These are phyloP conservation scores for Eristalis intricaria DNA, from an alignment of 2,888 invertebrate species.

Conservation along the genomic window DNA sequence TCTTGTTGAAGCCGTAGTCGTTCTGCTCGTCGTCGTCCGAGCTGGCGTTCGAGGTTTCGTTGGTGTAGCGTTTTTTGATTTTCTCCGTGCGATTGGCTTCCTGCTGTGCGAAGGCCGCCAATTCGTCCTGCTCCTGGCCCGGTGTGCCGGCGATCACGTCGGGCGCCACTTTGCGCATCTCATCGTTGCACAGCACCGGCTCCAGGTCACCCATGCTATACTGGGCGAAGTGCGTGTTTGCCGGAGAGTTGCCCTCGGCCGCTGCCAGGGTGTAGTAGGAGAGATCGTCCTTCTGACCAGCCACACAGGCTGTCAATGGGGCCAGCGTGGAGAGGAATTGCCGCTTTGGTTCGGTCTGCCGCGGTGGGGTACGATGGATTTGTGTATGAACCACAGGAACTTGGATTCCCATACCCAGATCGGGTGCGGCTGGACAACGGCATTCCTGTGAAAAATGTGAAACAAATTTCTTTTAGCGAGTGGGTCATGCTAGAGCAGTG, in stretches of 20 bases:
- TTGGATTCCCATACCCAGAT: conserved; percentile 83
- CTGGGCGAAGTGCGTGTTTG: conserved; percentile 85
- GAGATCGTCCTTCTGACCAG: conserved; percentile 84
- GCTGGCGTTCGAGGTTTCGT: conserved; percentile 81
- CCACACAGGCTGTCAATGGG: conserved; percentile 90
- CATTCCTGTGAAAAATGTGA: conserved; percentile 77
- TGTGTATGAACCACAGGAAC: conserved; percentile 81
- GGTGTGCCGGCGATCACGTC: conserved; percentile 88
- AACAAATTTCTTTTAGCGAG: not conserved
- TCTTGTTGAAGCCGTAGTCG: conserved; percentile 93
- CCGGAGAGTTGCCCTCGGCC: conserved; percentile 84
- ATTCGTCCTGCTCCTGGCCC: conserved; percentile 87
- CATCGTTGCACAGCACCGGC: conserved; percentile 84
- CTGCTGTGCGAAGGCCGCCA: conserved; percentile 92
- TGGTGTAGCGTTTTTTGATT: conserved; percentile 88
- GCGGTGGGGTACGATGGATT: conserved; percentile 80
- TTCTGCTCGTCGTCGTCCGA: conserved; percentile 90
- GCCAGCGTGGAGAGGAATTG: conserved; percentile 91
- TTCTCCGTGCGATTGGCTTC: conserved; percentile 91
- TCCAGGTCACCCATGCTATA: conserved; percentile 85
- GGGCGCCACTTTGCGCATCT: conserved; percentile 84
- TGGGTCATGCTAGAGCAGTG: not conserved
- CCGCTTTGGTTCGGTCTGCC: conserved; percentile 85
- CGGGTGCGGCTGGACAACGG: conserved; percentile 82
- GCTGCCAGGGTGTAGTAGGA: conserved; percentile 84